phyloP scores from a whole-genome alignment of 1,140 invertebrate species.

The Choristoneura fumiferana region DNA sequence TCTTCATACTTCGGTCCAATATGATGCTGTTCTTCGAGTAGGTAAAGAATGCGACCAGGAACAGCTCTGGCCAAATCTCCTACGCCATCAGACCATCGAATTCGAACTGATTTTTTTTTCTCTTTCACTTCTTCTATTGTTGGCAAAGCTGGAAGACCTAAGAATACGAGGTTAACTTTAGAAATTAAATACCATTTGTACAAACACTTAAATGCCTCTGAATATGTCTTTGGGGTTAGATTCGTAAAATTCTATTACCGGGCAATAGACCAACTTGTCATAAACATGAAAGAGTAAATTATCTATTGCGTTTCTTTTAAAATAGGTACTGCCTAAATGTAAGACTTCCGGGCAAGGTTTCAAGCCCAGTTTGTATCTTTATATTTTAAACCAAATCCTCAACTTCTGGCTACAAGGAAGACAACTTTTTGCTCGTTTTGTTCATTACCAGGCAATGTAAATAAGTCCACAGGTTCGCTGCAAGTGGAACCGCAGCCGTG shows the following conservation, averaged over 20 bases:
- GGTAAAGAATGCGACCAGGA: slow-evolving; percentile 53
- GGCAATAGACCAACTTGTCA: too few species aligned
- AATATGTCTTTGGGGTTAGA: too few species aligned
- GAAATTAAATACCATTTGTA: too few species aligned
- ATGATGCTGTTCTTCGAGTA: slow-evolving; percentile 67
- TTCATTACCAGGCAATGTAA: slow-evolving; percentile 60
- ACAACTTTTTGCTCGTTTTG: background rate
- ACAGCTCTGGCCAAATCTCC: slow-evolving; percentile 64
- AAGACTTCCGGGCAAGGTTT: too few species aligned
- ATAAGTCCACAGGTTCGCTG: slow-evolving; percentile 79
- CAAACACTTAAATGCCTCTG: too few species aligned
- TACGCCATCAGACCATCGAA: slow-evolving; percentile 65
- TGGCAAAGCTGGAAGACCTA: slow-evolving; percentile 64
- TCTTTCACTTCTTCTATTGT: slow-evolving; percentile 59
- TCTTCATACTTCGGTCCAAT: slow-evolving; percentile 68
- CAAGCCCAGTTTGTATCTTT: too few species aligned
- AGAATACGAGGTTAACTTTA: too few species aligned
- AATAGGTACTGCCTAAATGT: too few species aligned
- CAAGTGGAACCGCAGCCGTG: slow-evolving; percentile 83
- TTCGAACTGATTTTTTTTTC: slow-evolving; percentile 47
- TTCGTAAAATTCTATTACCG: too few species aligned
- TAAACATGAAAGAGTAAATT: too few species aligned
- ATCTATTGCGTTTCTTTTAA: too few species aligned
- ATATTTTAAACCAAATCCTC: too few species aligned
- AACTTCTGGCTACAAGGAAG: slow-evolving; percentile 1